Evolutionary conservation across 2,113 vertebrate genomes (phyloP).

Genomic region (Oncorhynchus kisutch): DNA sequence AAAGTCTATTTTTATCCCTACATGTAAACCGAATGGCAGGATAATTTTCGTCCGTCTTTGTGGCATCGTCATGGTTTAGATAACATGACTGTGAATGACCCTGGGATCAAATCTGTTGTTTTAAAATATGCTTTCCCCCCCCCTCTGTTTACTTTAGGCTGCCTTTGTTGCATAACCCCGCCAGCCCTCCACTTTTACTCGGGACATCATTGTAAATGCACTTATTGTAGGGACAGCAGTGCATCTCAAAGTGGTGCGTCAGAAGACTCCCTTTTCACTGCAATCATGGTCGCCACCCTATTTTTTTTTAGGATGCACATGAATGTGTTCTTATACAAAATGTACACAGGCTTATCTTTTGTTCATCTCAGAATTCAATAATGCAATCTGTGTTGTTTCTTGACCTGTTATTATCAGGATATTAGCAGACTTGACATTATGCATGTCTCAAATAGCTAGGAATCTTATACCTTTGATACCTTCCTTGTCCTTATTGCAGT

Average conservation of each 20-base stretch:
- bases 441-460: background rate
- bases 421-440: no score
- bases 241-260: no score
- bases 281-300: background rate
- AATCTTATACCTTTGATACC: background rate
- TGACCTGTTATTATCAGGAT: no score
- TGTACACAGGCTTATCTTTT: no score
- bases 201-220: constrained; percentile 1
- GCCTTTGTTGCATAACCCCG: no score
- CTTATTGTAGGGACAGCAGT: background rate
- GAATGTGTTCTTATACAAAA: no score
- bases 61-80: constrained; percentile 3
- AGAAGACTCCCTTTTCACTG: background rate
- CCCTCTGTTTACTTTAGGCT: constrained; percentile 36
- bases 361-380: no score
- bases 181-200: constrained; percentile 26
- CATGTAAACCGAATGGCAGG: no score
- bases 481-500: background rate
- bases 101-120: constrained; percentile 39
- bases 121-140: constrained; percentile 13
- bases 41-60: background rate
- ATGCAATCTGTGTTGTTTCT: no score
- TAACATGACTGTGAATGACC: background rate
- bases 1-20: no score
- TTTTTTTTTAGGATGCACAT: no score